Base-by-base conservation (phyloP, 2,113 vertebrate genomes). In the Oryzias javanicus region DNA sequence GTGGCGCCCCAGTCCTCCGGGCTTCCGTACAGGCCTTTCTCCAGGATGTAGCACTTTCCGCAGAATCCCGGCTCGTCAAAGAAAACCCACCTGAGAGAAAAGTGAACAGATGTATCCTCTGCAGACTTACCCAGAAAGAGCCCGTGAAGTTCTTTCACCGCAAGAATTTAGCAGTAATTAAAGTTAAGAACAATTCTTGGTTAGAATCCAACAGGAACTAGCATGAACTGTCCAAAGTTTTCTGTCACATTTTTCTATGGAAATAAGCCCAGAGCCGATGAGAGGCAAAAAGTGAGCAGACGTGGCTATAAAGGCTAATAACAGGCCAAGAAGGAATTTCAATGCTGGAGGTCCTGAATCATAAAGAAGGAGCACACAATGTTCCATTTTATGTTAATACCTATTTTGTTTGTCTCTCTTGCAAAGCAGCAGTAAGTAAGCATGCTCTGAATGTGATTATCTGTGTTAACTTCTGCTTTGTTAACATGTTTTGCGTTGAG, bases 21-120 rank as follows among this genome's bases (percentile, higher is more conserved):
- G 70, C 74, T 91, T 70, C 93, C 91, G 47, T 98, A 98, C 14
- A 94, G 78, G 70, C 96, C 96, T 86, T 95, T 97, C 74, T 96
- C 91, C 79, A 98, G 81, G 29, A 97, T 45, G 67, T 94, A 97
- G 29, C 91, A 86, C 63, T 95, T 93, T 6, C 96, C 96, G 0
- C 90, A 94, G 81, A 97, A 96, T 41, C 92, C 93, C 1, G 93
- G 89, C 25, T 93, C 91, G 78, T 97, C 95, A 71, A 96, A 98
- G 55, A 91, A 93, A 41, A 95, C 93, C 96, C 96, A 98, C 14
- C 96, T 98, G 60, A 16, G 47, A 19, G 25, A 18, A 22, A 50
- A 24, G 10, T 12, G 35, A 35, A 35, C 7, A 35, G 35, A 35
- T 35, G 35, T 35, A 35, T 35, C 35, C 8, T 12, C 35, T 35